These are phyloP conservation scores for Microcebus jonahi DNA, from an alignment of 2,113 vertebrate species.

Conservation along the genomic window DNA sequence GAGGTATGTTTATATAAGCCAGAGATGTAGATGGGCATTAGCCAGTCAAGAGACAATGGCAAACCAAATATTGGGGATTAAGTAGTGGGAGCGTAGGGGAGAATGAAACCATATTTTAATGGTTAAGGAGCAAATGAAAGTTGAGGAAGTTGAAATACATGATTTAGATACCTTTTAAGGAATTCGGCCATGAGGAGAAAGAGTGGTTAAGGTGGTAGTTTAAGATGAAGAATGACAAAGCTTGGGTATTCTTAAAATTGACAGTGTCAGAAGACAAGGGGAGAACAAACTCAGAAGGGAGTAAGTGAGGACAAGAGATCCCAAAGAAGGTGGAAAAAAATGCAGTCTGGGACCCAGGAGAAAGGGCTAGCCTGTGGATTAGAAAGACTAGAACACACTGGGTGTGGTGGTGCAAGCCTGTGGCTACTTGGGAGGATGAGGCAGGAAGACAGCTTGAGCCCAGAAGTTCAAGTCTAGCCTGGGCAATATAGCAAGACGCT, in stretches of 20 bases:
- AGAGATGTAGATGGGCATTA: not conserved
- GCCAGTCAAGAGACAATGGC: not conserved
- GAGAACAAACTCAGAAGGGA: not conserved
- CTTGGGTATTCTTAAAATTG: not conserved
- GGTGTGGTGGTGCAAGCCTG: not conserved
- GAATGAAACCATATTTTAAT: not conserved
- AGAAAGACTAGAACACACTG: not conserved
- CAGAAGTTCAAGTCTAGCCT: not conserved
- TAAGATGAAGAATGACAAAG: not conserved
- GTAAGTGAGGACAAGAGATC: not conserved
- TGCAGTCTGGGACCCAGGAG: not conserved
- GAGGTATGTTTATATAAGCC: not conserved
- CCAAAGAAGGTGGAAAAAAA: not conserved
- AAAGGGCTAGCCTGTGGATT: not conserved
- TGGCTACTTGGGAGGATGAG: not conserved
- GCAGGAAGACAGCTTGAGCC: not conserved
- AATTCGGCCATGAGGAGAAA: not conserved
- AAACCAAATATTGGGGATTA: not conserved
- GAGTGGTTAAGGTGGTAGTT: not conserved
- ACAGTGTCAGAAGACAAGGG: not conserved
- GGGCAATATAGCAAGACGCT: not conserved
- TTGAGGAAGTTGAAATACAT: conserved; percentile 9
- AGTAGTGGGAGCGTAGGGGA: not conserved
- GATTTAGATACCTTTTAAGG: not conserved
- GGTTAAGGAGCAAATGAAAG: not conserved